A percentile compares a stretch with the other conserved stretches of the same genome.
Conservation (phyloP, 1,140 invertebrate genomes). For the Rhagoletis pomonella region DNA sequence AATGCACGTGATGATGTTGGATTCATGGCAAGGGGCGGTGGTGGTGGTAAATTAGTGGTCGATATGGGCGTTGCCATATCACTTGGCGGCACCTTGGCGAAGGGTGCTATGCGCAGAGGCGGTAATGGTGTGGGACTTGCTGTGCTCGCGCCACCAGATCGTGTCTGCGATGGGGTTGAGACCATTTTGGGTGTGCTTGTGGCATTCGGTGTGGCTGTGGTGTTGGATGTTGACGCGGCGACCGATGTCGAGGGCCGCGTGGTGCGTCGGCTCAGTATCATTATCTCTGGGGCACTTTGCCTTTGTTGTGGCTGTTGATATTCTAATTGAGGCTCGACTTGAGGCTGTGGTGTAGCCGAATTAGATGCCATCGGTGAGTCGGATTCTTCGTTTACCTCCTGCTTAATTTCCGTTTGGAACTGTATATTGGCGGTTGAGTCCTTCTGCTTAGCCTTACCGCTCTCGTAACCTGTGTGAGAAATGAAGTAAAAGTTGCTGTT, state of each 20-base stretch:
- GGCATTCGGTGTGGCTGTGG: conserved; percentile 2
- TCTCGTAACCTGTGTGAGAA: conserved; percentile 63
- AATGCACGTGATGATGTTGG: conserved; percentile 41
- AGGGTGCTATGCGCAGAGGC: conserved; percentile 63
- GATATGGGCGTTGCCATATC: conserved; percentile 3
- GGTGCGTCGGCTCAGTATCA: conserved; percentile 18
- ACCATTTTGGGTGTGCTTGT: conserved; percentile 5
- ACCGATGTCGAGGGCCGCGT: not conserved
- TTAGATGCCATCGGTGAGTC: conserved; percentile 56
- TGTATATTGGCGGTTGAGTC: conserved; percentile 60
- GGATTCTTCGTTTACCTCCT: conserved; percentile 62
- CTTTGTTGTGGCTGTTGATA: conserved; percentile 9
- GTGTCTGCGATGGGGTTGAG: conserved; percentile 13
- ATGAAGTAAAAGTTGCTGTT: not conserved
- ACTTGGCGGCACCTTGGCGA: conserved; percentile 56
- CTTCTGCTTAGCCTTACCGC: not conserved
- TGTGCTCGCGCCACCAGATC: not conserved
- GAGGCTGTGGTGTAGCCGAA: conserved; percentile 54
- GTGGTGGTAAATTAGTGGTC: conserved; percentile 56
- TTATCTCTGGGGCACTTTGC: conserved; percentile 15
- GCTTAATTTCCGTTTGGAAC: conserved; percentile 63
- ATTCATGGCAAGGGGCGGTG: conserved; percentile 56
- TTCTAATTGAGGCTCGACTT: conserved; percentile 55
- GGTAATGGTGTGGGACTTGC: conserved; percentile 55
- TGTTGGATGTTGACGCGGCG: not conserved